These are phyloP conservation scores for Leucosticte australis DNA, from an alignment of 2,113 vertebrate species.

Conservation along the genomic window DNA sequence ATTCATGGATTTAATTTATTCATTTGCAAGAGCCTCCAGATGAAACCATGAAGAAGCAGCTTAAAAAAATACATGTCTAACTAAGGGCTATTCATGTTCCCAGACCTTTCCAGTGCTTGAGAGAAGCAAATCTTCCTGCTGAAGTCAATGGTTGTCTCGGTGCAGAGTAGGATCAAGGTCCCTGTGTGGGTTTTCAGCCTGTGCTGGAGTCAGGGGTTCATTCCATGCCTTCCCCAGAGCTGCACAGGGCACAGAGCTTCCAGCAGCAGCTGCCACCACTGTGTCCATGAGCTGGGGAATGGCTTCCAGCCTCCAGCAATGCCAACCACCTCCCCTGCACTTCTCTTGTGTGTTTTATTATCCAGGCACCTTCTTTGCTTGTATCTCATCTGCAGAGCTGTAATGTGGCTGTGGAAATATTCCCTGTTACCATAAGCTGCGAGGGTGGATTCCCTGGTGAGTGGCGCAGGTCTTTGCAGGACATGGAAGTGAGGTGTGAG, in stretches of 20 bases:
- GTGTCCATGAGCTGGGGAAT: not conserved
- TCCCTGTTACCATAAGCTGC: not conserved
- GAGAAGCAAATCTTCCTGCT: not conserved
- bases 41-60: not conserved
- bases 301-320: not conserved
- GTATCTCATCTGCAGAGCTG: not conserved
- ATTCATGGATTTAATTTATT: not conserved
- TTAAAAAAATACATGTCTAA: not conserved
- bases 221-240: not conserved
- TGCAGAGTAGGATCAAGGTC: not conserved
- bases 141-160: not conserved
- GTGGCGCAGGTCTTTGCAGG: not conserved
- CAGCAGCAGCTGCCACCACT: not conserved
- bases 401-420: not conserved
- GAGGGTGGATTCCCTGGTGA: not conserved
- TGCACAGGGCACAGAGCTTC: accelerated
- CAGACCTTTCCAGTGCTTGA: not conserved
- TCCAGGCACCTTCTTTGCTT: not conserved
- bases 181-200: not conserved
- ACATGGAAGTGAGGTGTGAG: not conserved
- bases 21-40: not conserved
- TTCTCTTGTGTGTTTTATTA: accelerated
- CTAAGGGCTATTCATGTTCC: not conserved
- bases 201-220: accelerated
- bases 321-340: not conserved